A percentile compares a stretch with the other conserved stretches of the same genome.
phyloP scores from a whole-genome alignment of 2,888 invertebrate species.

The Agrochola lota region DNA sequence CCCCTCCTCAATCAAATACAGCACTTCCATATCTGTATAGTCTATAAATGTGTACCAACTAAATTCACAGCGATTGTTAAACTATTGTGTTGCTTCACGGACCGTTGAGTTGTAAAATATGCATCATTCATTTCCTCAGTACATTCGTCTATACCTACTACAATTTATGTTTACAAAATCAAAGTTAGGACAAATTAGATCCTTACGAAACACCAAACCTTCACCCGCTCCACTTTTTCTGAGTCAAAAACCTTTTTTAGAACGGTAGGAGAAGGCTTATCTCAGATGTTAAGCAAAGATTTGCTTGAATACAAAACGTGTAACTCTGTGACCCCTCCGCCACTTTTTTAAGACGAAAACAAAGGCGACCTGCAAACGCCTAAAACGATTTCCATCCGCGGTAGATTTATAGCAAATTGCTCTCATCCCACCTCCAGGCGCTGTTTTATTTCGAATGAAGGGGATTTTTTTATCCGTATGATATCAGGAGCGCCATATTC shows the following conservation, averaged over 20 bases:
- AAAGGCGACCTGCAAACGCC: constrained; percentile 80
- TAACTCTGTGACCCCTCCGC: constrained; percentile 41
- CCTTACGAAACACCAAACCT: background rate
- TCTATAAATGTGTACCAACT: background rate
- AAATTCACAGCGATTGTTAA: background rate
- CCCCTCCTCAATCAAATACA: constrained; percentile 16
- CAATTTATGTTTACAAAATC: background rate
- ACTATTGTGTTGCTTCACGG: background rate
- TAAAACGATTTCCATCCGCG: constrained; percentile 82
- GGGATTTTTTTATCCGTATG: constrained; percentile 73
- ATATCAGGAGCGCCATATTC: constrained; percentile 61
- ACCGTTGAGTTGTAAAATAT: background rate
- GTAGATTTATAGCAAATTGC: constrained; percentile 89
- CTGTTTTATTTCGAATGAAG: constrained; percentile 82
- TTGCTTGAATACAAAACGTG: constrained; percentile 52
- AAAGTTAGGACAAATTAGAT: background rate
- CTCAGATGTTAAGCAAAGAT: constrained; percentile 53
- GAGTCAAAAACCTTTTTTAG: constrained; percentile 8
- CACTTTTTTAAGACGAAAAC: constrained; percentile 67
- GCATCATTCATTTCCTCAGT: background rate
- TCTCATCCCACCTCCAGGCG: constrained; percentile 82
- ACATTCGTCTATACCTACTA: background rate
- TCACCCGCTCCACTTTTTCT: constrained; percentile 5
- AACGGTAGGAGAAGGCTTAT: constrained; percentile 28
- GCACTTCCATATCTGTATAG: background rate